Conservation (phyloP, 2,797 vertebrate genomes). For the Liasis olivaceus region DNA sequence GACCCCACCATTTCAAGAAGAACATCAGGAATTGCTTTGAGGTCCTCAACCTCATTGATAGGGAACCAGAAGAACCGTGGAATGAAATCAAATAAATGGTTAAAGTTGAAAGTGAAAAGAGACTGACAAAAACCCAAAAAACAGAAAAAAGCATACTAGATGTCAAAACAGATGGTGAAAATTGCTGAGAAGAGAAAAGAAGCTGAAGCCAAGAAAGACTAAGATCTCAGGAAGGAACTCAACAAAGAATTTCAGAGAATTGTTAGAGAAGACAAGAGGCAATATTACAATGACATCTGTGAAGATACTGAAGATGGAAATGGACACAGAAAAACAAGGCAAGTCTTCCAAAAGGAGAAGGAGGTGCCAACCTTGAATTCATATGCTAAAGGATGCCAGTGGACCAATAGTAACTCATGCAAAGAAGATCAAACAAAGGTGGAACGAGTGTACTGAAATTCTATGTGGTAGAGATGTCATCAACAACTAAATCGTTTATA, state of each 20-base stretch:
- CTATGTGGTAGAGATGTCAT: neutral
- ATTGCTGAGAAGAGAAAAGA: neutral
- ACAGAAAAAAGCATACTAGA: neutral
- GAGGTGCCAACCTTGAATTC: neutral
- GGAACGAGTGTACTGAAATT: neutral
- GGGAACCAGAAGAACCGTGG: neutral
- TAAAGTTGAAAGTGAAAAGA: neutral
- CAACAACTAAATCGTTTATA: neutral
- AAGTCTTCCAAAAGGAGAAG: neutral
- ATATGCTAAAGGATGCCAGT: neutral
- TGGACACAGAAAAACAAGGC: neutral
- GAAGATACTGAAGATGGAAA: neutral
- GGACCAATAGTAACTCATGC: neutral
- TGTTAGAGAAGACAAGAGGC: neutral
- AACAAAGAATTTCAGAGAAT: neutral
- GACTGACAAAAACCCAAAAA: neutral
- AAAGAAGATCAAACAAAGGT: neutral
- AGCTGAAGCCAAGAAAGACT: neutral
- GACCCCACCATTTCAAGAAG: neutral
- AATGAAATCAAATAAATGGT: neutral
- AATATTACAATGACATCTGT: neutral
- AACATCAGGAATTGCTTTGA: neutral
- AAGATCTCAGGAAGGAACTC: neutral
- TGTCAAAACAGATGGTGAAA: neutral
- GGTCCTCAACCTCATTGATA: neutral